Evolutionary conservation across 2,113 vertebrate species (phyloP).

Genomic region (Chaetorhynchus papuensis): DNA sequence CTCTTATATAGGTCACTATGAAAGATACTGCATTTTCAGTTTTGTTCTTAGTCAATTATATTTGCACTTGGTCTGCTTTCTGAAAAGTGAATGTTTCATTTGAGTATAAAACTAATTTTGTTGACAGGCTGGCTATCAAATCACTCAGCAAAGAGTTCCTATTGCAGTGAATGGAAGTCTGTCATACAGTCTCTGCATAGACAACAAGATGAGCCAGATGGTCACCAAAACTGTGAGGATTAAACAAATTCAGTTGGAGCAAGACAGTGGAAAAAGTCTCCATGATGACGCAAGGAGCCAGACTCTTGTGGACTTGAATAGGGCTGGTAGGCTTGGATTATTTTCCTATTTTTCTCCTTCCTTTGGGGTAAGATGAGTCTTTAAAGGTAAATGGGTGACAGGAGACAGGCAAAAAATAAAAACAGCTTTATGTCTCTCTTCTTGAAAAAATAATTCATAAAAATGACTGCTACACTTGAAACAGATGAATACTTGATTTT

Average conservation of each 20-base stretch:
- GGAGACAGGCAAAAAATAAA: not conserved
- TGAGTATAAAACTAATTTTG: slow-evolving; percentile 6
- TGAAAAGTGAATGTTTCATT: not conserved
- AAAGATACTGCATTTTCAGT: not conserved
- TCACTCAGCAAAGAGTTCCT: slow-evolving; percentile 92
- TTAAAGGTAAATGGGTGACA: not conserved
- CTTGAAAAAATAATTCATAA: not conserved
- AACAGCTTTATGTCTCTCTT: not conserved
- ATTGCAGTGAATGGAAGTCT: slow-evolving; percentile 85
- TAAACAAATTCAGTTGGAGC: slow-evolving; percentile 96
- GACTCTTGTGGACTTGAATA: slow-evolving; percentile 92
- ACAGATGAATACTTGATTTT: not conserved
- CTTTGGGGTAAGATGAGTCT: not conserved
- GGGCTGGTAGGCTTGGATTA: slow-evolving; percentile 81
- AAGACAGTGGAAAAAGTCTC: slow-evolving; percentile 97
- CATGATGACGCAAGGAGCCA: slow-evolving; percentile 83
- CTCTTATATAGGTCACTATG: not conserved
- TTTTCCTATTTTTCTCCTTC: not conserved
- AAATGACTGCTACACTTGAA: not conserved
- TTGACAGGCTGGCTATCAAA: slow-evolving; percentile 93
- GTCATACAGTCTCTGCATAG: slow-evolving; percentile 74
- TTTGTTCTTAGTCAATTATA: not conserved
- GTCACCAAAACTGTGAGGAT: slow-evolving; percentile 79
- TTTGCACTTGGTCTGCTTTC: not conserved
- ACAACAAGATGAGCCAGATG: slow-evolving; percentile 72